Conservation (phyloP, 2,888 invertebrate genomes). For the Ganaspis brasiliensis region DNA sequence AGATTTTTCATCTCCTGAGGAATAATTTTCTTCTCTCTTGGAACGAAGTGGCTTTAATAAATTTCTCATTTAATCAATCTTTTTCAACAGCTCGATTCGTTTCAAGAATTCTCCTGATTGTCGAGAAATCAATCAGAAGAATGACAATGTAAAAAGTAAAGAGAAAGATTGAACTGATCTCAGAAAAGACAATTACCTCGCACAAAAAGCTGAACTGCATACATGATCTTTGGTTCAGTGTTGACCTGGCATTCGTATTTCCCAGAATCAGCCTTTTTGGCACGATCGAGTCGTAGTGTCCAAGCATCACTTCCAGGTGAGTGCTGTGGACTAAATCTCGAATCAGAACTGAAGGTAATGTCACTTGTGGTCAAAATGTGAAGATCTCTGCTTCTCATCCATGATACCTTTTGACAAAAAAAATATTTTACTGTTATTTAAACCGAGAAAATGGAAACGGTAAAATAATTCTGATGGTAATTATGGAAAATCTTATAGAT, state of each 20-base stretch:
- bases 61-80: conserved; percentile 15
- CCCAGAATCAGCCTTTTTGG: conserved; percentile 84
- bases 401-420: conserved; percentile 84
- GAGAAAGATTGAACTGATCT: conserved; percentile 22
- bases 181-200: conserved; percentile 81
- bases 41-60: conserved; percentile 15
- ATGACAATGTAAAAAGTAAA: conserved; percentile 28
- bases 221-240: conserved; percentile 88
- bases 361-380: conserved; percentile 86
- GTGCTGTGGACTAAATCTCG: conserved; percentile 84
- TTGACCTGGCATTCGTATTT: conserved; percentile 89
- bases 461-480: background rate
- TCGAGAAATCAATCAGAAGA: conserved; percentile 35
- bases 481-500: too few species aligned
- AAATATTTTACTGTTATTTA: conserved; percentile 26
- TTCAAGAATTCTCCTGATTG: conserved; percentile 21
- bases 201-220: conserved; percentile 85
- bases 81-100: conserved; percentile 14
- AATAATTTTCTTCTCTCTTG: background rate
- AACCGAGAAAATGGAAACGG: background rate
- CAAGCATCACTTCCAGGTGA: conserved; percentile 82
- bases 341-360: conserved; percentile 86
- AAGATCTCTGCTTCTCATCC: conserved; percentile 87
- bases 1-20: background rate
- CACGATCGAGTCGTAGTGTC: conserved; percentile 84